Evolutionary conservation across 2,888 invertebrate species (phyloP), one percentile per base, ranked within the genome.

Genomic region (Ornithoptera alexandrae): DNA sequence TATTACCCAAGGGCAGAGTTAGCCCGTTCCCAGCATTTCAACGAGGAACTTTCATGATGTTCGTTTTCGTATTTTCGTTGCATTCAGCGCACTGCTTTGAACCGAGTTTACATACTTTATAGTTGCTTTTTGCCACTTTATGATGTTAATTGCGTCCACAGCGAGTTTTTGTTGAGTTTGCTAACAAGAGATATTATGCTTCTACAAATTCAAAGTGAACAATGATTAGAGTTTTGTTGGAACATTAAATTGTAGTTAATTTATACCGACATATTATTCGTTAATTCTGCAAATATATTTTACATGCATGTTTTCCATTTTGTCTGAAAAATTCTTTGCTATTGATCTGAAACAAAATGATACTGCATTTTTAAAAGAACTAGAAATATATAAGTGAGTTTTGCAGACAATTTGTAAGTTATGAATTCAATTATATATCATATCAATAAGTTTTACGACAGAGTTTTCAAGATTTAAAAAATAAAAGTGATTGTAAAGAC

Each of bases 1-100:
- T 90, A 90, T 88, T 87, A 82, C 81, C 78, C 81, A 81, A 79
- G 79, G 80, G 77, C 79, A 78, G 80, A 79, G 77, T 70, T 75
- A 66, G 74, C 74, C 73, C 74, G 78, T 76, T 79, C 78, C 75
- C 79, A 76, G 79, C 73, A 75, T 70, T 77, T 83, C 88, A 87
- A 88, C 86, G 87, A 89, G 87, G 81, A 77, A 71, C 74, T 72
- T 76, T 79, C 74, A 78, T 79, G 78, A 76, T 75, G 71, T 72
- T 71, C 72, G 73, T 74, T 69, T 69, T 70, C 56, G 57, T 1
- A 65, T 61, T 57, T 62, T 74, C 75, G 76, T 71, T 83, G 81
- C 82, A 82, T 79, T 81, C 78, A 74, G 74, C 70, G 71, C 75
- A 68, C 61, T 72, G 71, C 60, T 71, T 60, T 67, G 58, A 20